Base-by-base conservation (phyloP, 2,797 vertebrate species). In the Lithobates sylvaticus region DNA sequence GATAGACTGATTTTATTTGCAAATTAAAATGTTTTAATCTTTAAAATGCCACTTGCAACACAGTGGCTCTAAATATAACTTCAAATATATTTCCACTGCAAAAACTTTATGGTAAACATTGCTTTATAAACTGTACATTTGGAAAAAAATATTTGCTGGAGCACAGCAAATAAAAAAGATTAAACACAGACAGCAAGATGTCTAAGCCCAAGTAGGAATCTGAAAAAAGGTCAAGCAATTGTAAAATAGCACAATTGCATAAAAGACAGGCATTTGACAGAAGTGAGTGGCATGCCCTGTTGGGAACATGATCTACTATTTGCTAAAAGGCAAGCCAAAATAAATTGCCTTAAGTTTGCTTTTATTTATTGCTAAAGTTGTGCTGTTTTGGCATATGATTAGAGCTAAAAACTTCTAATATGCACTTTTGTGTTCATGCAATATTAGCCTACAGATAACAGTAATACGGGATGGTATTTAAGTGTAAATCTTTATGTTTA, bases 171-270 rank as follows among this genome's bases (percentile, higher is more conserved):
- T 64, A 29, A 73, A 47, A 76, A 76, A 71, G 4, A 81, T 61
- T 21, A 71, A 82, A 82, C 18, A 32, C 65, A 71, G 78, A 70
- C 70, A 85, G 77, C 44, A 13, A 70, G 77, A 71, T 54, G 71
- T 61, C 42, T 68, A 15, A 58, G 42, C 61, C 50, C 7, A 86
- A 42, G 77, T 23, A 82, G 47, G 42, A 32, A 16, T 29, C 64
- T 23, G 29, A 69, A 67, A 86, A 42, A 27, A 77, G 73, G 73
- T 82, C 85, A 82, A 65, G 58, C 50, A 71, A 71, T 76, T 82
- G 73, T 47, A 71, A 70, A 21, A 69, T 58, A 76, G 47, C 21
- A 39, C 74, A 67, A 81, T 65, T 76, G 34, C 64, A 44, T 47
- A 71, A 81, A 42, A 80, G 47, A 29, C 71, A 76, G 58, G 69